Conservation (phyloP, 2,797 vertebrate species). For the Adrianichthys oophorus region DNA sequence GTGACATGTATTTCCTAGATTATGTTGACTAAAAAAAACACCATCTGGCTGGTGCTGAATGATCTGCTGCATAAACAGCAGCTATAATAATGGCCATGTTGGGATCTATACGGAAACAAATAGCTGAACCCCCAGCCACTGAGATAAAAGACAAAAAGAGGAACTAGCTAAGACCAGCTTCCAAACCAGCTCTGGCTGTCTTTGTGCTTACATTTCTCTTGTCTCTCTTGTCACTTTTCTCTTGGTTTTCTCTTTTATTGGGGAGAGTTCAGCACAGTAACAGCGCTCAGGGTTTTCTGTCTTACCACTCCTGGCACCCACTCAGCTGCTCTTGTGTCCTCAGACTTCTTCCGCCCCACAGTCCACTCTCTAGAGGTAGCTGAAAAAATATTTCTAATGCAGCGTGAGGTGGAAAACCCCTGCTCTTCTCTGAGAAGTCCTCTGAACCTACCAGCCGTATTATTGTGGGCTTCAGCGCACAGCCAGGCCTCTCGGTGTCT, state of each 20-base stretch:
- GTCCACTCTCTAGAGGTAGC: constrained; percentile 41
- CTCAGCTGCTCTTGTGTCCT: constrained; percentile 34
- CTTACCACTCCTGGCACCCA: constrained; percentile 62
- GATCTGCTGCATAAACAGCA: constrained; percentile 59
- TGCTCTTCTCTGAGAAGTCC: constrained; percentile 32
- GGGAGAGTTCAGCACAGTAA: constrained; percentile 57
- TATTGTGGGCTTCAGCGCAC: constrained; percentile 57
- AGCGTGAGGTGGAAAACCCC: constrained; percentile 53
- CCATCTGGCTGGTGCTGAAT: constrained; percentile 62
- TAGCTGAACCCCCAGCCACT: constrained; percentile 46
- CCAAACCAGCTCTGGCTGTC: constrained; percentile 71
- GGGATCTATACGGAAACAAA: constrained; percentile 57
- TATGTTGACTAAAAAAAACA: constrained; percentile 48
- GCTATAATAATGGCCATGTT: constrained; percentile 40
- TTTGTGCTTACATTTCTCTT: constrained; percentile 70
- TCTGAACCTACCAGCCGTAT: constrained; percentile 44
- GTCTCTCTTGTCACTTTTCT: constrained; percentile 69
- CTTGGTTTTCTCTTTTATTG: constrained; percentile 66
- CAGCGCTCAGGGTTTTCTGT: constrained; percentile 59
- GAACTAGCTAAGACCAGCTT: constrained; percentile 82
- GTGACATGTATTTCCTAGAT: constrained; percentile 72
- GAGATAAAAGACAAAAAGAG: constrained; percentile 56
- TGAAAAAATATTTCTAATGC: constrained; percentile 43
- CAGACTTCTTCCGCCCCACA: constrained; percentile 44
- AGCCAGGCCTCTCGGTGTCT: constrained; percentile 66